Evolutionary conservation across 2,113 vertebrate species (phyloP).

Genomic region (Noturus placidus): DNA sequence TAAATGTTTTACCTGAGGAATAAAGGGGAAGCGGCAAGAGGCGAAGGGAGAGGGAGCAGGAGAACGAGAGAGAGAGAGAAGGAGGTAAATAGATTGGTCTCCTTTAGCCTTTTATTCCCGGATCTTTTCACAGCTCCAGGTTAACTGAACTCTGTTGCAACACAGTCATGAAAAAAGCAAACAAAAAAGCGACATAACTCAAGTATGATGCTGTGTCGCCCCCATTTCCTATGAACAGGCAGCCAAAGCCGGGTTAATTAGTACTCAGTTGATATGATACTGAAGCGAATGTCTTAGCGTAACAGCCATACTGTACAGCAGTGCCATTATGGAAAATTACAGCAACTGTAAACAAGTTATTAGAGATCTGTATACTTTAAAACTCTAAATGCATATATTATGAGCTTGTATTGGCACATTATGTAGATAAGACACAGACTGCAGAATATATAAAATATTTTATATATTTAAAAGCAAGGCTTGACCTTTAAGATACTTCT

Average conservation of each 20-base stretch:
- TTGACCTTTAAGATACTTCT: not conserved
- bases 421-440: not conserved
- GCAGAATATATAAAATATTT: not conserved
- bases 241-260: constrained; percentile 29
- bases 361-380: not conserved
- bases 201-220: constrained; percentile 13
- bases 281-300: not conserved
- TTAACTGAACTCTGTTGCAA: constrained; percentile 50
- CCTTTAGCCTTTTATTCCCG: constrained; percentile 36
- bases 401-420: not conserved
- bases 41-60: constrained; percentile 41
- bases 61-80: constrained; percentile 20
- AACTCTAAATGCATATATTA: not conserved
- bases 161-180: constrained; percentile 36
- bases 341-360: constrained; percentile 32
- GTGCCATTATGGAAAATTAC: constrained; percentile 27
- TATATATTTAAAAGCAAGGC: not conserved
- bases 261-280: constrained; percentile 11
- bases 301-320: constrained; percentile 27
- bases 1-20: constrained; percentile 53
- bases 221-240: constrained; percentile 15
- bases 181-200: constrained; percentile 24
- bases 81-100: constrained; percentile 37
- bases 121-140: constrained; percentile 44
- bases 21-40: constrained; percentile 48